A percentile compares a stretch with the other conserved stretches of the same genome.
These are phyloP conservation scores for Tamandua tetradactyla DNA, from an alignment of 2,797 vertebrate genomes.

Conservation along the genomic window DNA sequence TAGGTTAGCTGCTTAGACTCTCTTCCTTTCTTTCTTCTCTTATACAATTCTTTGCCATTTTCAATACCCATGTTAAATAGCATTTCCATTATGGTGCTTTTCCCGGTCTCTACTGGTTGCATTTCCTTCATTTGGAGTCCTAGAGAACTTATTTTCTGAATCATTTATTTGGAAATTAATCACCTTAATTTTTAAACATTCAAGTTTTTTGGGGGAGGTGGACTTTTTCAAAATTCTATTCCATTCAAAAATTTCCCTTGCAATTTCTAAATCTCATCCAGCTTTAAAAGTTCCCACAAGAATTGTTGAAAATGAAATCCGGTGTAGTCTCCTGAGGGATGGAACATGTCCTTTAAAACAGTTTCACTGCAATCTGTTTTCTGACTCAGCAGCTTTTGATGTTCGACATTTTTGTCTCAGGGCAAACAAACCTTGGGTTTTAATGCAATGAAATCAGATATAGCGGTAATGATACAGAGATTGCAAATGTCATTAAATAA, in stretches of 20 bases:
- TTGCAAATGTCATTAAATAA: constrained; percentile 30
- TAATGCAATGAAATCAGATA: constrained; percentile 57
- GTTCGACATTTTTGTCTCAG: constrained; percentile 53
- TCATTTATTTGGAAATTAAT: constrained; percentile 41
- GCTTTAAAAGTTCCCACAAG: constrained; percentile 8
- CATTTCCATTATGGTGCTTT: background rate
- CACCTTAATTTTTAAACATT: background rate
- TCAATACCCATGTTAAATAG: background rate
- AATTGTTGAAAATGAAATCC: constrained; percentile 58
- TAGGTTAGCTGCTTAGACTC: background rate
- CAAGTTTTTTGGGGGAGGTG: background rate
- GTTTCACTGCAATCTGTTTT: constrained; percentile 40
- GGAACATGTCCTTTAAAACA: constrained; percentile 51
- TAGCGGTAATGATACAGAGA: background rate
- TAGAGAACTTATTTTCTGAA: constrained; percentile 12
- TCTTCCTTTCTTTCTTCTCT: background rate
- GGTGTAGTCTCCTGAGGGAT: background rate
- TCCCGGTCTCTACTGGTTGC: background rate
- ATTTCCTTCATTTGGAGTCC: constrained; percentile 26
- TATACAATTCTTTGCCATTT: background rate
- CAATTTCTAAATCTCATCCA: constrained; percentile 38
- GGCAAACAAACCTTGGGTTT: constrained; percentile 62
- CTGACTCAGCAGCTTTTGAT: constrained; percentile 31
- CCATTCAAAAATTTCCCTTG: constrained; percentile 31
- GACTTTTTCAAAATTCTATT: constrained; percentile 31